Evolutionary conservation across 1,140 invertebrate genomes (phyloP), one percentile per base, ranked within the genome.

Genomic region (Hylaeus volcanicus): DNA sequence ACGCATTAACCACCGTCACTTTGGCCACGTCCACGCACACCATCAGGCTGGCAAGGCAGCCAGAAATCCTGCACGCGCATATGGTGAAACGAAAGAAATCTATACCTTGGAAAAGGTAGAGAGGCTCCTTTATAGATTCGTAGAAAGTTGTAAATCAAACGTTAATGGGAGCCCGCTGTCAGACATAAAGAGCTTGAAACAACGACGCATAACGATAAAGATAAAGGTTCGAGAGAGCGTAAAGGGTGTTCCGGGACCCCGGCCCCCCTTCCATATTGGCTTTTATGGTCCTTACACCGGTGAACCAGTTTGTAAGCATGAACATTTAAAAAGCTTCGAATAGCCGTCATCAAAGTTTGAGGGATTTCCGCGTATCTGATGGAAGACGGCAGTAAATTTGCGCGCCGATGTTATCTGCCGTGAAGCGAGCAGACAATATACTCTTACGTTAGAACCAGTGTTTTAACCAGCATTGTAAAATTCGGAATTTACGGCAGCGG

Each of bases 141-240:
- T 92, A 91, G 91, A 93, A 92, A 92, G 92, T 90, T 91, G 92
- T 93, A 93, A 93, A 93, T 93, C 92, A 93, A 93, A 92, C 89
- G 91, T 93, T 93, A 93, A 93, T 93, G 92, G 92, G 91, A 60
- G 85, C 85, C 83, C 88, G 88, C 89, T 92, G 92, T 93, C 88
- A 86, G 86, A 89, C 88, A 90, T 92, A 93, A 92, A 92, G 90
- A 92, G 91, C 89, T 92, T 90, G 89, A 93, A 92, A 92, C 91
- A 92, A 93, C 91, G 89, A 89, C 87, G 89, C 89, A 92, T 92
- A 93, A 93, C 92, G 91, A 93, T 93, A 92, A 93, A 93, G 91
- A 93, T 93, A 92, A 90, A 90, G 85, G 80, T 77, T 87, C 80
- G 74, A 75, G 81, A 75, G 82, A 84, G 70, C 74, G 81, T 84